These are phyloP conservation scores for Myripristis murdjan DNA, from an alignment of 2,797 vertebrate species.

Conservation along the genomic window DNA sequence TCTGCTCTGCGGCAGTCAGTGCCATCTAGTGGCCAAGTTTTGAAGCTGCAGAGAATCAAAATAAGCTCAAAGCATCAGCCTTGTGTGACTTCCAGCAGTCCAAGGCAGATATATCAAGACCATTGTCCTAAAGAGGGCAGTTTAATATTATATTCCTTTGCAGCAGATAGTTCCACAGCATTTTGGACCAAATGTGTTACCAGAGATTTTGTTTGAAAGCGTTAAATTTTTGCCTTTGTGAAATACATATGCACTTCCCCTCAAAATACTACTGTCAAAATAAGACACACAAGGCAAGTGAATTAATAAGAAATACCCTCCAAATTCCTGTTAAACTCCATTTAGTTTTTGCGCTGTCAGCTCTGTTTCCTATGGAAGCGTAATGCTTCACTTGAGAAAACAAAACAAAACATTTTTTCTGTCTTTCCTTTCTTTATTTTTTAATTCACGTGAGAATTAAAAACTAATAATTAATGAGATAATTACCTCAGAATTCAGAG, in stretches of 20 bases:
- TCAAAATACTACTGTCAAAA: constrained; percentile 7
- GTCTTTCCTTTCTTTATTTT: too few species aligned
- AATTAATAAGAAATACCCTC: not conserved
- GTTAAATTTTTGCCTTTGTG: constrained; percentile 34
- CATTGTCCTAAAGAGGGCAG: constrained; percentile 33
- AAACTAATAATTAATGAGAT: too few species aligned
- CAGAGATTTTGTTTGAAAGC: constrained; percentile 7
- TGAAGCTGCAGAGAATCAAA: constrained; percentile 48
- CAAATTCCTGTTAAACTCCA: not conserved
- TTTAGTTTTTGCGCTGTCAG: not conserved
- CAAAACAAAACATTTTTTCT: too few species aligned
- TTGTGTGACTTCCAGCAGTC: constrained; percentile 26
- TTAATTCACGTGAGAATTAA: too few species aligned
- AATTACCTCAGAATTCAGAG: too few species aligned
- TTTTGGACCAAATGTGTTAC: constrained; percentile 40
- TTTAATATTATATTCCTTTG: constrained; percentile 83
- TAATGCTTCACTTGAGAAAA: too few species aligned
- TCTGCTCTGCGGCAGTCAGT: constrained; percentile 53
- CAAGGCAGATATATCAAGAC: constrained; percentile 13
- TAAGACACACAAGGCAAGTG: not conserved
- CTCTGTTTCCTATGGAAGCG: not conserved
- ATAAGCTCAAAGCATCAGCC: constrained; percentile 22
- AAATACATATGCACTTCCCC: constrained; percentile 12
- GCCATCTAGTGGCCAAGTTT: constrained; percentile 80
- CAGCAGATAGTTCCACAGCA: constrained; percentile 85